Percentiles rank a stretch among this genome's conserved stretches.
phyloP scores from a whole-genome alignment of 2,888 invertebrate genomes.

The Fabriciana adippe region DNA sequence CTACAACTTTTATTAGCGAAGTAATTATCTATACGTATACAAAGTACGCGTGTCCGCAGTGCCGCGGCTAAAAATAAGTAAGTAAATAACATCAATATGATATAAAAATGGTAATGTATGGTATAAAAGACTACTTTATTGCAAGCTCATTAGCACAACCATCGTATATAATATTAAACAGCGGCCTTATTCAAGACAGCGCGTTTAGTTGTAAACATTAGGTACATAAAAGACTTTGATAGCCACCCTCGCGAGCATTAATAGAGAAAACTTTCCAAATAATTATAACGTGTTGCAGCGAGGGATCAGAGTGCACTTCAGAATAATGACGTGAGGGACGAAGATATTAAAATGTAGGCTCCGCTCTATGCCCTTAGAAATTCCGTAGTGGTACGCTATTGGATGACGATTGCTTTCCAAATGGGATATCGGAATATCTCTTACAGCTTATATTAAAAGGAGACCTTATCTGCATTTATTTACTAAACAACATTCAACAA shows the following conservation, averaged over 20 bases:
- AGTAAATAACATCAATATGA: background rate
- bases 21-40: background rate
- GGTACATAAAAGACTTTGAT: slow-evolving; percentile 63
- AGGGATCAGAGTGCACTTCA: slow-evolving; percentile 68
- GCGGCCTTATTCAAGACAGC: slow-evolving; percentile 36
- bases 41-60: background rate
- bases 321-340: slow-evolving; percentile 62
- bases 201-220: slow-evolving; percentile 43
- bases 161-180: slow-evolving; percentile 25
- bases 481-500: background rate
- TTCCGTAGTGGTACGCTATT: slow-evolving; percentile 24
- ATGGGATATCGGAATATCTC: slow-evolving; percentile 7
- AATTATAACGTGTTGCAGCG: slow-evolving; percentile 68
- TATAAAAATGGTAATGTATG: background rate
- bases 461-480: background rate
- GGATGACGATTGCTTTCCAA: slow-evolving; percentile 16
- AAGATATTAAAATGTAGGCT: slow-evolving; percentile 40
- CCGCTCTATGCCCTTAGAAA: slow-evolving; percentile 35
- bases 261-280: slow-evolving; percentile 72
- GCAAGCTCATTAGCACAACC: slow-evolving; percentile 25
- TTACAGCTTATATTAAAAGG: slow-evolving; percentile 8
- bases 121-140: slow-evolving; percentile 1
- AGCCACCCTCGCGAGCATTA: slow-evolving; percentile 59
- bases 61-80: too few species aligned
- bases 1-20: too few species aligned